Conservation (phyloP, 2,113 vertebrate species). For the Ctenomys sociabilis region DNA sequence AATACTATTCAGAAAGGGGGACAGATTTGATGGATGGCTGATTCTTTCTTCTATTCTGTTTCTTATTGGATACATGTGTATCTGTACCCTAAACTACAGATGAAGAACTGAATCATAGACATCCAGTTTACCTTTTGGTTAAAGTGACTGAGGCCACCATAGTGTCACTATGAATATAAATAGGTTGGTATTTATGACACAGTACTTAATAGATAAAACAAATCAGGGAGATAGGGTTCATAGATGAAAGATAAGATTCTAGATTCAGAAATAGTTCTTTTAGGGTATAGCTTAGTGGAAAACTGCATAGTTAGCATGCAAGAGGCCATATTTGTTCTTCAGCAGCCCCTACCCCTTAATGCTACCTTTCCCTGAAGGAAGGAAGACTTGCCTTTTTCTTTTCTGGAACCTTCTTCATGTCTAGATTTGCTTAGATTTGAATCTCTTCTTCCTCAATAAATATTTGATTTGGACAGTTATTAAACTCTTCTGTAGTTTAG, state of each 20-base stretch:
- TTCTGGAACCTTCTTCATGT: background rate
- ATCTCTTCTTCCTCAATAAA: background rate
- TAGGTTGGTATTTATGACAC: background rate
- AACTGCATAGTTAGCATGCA: background rate
- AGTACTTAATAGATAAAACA: background rate
- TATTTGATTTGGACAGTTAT: background rate
- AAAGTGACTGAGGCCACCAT: background rate
- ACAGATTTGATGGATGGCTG: background rate
- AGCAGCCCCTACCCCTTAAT: background rate
- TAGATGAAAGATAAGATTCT: slow-evolving; percentile 10
- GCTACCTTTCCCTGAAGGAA: background rate
- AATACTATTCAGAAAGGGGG: background rate
- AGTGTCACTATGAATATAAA: background rate
- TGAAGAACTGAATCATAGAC: background rate
- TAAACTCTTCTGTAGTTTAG: background rate
- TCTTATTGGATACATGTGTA: background rate
- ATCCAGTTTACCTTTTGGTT: background rate
- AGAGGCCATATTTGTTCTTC: background rate
- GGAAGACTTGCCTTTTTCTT: background rate
- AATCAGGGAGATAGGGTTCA: background rate
- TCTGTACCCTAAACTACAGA: background rate
- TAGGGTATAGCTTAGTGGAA: background rate
- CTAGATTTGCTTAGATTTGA: background rate
- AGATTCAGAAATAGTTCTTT: background rate
- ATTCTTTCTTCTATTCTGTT: background rate